Conservation (phyloP, 2,797 vertebrate genomes). For the Coregonus ussuriensis region DNA sequence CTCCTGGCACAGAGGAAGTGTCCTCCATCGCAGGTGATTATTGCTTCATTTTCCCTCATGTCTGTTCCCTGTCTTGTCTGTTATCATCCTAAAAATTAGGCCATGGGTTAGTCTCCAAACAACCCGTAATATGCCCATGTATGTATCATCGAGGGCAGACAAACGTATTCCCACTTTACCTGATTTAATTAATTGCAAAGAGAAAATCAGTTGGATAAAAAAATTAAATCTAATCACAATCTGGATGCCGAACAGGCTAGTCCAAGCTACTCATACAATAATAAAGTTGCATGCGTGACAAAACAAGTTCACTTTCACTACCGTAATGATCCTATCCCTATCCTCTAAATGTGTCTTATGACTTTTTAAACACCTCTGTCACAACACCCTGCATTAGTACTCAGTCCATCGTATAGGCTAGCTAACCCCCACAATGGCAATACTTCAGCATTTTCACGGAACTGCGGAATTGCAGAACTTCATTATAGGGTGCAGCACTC, state of each 20-base stretch:
- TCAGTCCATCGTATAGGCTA: conserved; percentile 45
- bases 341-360: conserved; percentile 36
- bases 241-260: conserved; percentile 39
- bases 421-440: conserved; percentile 41
- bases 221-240: conserved; percentile 32
- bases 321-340: conserved; percentile 31
- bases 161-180: conserved; percentile 70
- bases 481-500: conserved; percentile 66
- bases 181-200: conserved; percentile 72
- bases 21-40: conserved; percentile 84
- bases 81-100: conserved; percentile 75
- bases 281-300: conserved; percentile 52
- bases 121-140: conserved; percentile 56
- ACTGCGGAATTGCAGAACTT: conserved; percentile 46
- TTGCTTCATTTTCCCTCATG: conserved; percentile 65
- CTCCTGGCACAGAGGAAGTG: conserved; percentile 72
- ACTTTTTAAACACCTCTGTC: conserved; percentile 40
- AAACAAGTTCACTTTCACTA: conserved; percentile 37
- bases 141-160: conserved; percentile 52
- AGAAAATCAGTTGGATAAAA: conserved; percentile 50
- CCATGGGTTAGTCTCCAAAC: conserved; percentile 71
- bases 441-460: conserved; percentile 32
- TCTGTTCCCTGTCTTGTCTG: conserved; percentile 27
- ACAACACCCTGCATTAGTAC: conserved; percentile 25
- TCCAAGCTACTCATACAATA: conserved; percentile 20